These are phyloP conservation scores for Halictus quadricinctus DNA, from an alignment of 2,888 invertebrate genomes.

Conservation along the genomic window DNA sequence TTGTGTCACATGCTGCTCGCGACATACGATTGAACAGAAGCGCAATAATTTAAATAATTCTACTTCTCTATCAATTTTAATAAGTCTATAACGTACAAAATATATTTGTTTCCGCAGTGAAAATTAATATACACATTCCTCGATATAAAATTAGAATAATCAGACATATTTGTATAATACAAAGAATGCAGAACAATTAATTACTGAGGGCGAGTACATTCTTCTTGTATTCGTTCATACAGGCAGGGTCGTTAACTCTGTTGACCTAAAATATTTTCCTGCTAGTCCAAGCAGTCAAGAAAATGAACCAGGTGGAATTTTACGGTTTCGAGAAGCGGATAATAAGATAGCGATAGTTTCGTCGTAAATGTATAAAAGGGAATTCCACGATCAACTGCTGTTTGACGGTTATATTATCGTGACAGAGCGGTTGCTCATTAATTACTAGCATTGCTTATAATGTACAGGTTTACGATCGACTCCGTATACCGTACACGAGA, in stretches of 20 bases:
- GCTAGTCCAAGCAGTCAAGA: background rate
- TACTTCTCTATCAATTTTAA: conserved; percentile 10
- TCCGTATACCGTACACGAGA: conserved; percentile 9
- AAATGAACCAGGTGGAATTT: background rate
- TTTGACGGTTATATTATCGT: background rate
- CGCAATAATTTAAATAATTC: conserved; percentile 16
- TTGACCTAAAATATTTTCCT: background rate
- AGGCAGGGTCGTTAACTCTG: conserved; percentile 4
- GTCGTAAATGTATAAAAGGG: background rate
- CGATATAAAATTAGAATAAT: conserved; percentile 20
- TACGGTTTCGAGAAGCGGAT: background rate
- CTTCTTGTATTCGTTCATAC: background rate
- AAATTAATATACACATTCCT: background rate
- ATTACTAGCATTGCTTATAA: conserved; percentile 21
- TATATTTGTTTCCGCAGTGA: background rate
- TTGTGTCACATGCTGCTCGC: background rate
- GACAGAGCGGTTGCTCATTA: background rate
- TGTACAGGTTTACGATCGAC: conserved; percentile 36
- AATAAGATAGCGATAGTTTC: background rate
- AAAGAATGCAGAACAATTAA: background rate
- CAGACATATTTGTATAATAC: conserved; percentile 20
- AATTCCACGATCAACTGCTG: background rate
- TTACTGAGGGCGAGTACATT: conserved; percentile 7
- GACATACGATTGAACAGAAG: background rate
- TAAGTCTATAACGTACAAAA: conserved; percentile 5